Evolutionary conservation across 2,797 vertebrate genomes (phyloP).

Genomic region (Xerus rutilus): DNA sequence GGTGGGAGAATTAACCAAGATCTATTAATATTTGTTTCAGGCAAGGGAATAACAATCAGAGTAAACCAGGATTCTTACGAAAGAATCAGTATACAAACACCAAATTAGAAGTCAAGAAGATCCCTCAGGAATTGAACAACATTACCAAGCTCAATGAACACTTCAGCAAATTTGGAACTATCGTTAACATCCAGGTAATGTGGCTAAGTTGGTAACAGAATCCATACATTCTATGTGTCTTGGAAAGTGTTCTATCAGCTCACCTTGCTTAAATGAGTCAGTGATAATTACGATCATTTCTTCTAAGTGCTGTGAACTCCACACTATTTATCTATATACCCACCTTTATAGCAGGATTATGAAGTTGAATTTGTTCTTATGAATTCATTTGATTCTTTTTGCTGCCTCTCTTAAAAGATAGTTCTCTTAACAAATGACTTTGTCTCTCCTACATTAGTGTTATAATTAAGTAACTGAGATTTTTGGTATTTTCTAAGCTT

Average conservation of each 20-base stretch:
- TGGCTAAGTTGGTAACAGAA: slow-evolving; percentile 15
- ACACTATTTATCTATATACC: background rate
- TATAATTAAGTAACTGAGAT: slow-evolving; percentile 51
- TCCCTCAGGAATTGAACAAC: slow-evolving; percentile 97
- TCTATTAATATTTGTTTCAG: slow-evolving; percentile 86
- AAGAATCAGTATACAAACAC: slow-evolving; percentile 97
- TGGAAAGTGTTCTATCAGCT: slow-evolving; percentile 16
- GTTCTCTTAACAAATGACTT: background rate
- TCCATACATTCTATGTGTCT: background rate
- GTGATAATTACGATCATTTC: slow-evolving; percentile 23
- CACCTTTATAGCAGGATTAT: background rate
- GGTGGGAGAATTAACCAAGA: slow-evolving; percentile 46
- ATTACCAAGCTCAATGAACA: slow-evolving; percentile 98
- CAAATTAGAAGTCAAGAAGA: slow-evolving; percentile 97
- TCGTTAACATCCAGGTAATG: slow-evolving; percentile 98
- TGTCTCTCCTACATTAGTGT: background rate
- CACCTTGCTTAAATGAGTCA: slow-evolving; percentile 47
- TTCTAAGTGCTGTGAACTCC: background rate
- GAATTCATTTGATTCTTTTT: slow-evolving; percentile 57
- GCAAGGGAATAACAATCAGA: slow-evolving; percentile 94
- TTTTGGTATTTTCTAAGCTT: slow-evolving; percentile 36
- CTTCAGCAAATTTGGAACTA: slow-evolving; percentile 99
- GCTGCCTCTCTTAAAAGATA: background rate
- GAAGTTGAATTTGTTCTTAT: slow-evolving; percentile 58
- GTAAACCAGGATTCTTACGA: slow-evolving; percentile 93